Base-by-base conservation (phyloP, 2,113 vertebrate species). In the Tupaia chinensis region DNA sequence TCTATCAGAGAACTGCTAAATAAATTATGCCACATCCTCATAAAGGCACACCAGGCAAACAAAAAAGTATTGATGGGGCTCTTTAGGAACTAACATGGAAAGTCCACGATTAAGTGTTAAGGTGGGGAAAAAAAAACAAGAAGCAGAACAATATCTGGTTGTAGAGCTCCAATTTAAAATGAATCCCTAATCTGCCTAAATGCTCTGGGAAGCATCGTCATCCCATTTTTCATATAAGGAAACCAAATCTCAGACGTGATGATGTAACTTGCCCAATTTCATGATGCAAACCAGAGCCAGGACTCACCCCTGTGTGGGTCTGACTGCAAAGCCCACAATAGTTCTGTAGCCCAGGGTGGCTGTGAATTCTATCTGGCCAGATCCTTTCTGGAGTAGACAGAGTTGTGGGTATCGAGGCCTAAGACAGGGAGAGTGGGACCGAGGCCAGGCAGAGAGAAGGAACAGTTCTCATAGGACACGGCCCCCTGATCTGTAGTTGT, bases 1-100 rank as follows among this genome's bases (percentile, higher is more conserved):
- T 91, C 91, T 78, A 81, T 96, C 95, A 95, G 90, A 87, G 25
- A 63, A 70, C 84, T 98, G 85, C 54, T 95, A 93, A 95, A 95
- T 97, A 98, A 97, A 92, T 97, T 32, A 94, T 91, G 69, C 63
- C 11, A 44, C 19, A 70, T 72, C 72, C 78, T 95, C 56, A 81
- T 73, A 73, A 95, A 93, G 72, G 58, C 89, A 92, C 58, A 90
- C 20, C 63, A 87, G 82, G 73, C 84, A 95, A 89, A 69, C n/a
- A 60, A 32, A 13, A 84, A 89, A 92, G 69, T 63, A 58, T 23
- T 65, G 58, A 91, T 72, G 73, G 85, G 9, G 12, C n/a, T 93
- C 44, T 70, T 89, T 20, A 29, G 7, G 29, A 10, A 53, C 60
- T 92, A 73, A 82, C 44, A 66, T 14, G 22, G 10, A 94, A 86